Evolutionary conservation across 2,888 invertebrate genomes (phyloP), one percentile per base, ranked within the genome.

Genomic region (Leucozona laternaria): DNA sequence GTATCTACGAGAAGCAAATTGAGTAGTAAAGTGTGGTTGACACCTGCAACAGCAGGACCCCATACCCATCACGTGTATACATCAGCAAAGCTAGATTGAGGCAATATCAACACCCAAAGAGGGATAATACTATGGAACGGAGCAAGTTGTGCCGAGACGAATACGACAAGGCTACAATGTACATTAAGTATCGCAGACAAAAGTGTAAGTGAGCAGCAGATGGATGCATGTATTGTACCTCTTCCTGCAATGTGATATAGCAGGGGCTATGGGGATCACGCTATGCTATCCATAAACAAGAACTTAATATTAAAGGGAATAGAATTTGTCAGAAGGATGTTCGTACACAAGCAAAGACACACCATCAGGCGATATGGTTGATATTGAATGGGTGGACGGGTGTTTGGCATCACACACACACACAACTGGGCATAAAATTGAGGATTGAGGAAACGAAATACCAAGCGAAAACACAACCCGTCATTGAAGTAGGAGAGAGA

Each of bases 21-120:
- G 85, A 77, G 80, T 73, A 77, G 70, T 85, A 85, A 80, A 80
- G 60, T 85, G 85, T 70, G 85, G 85, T 85, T 80, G 85, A 80
- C 85, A 85, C 85, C 80, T 80, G 85, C 80, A 85, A 68, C 77
- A 60, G 50, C 45, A 66, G 64, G 48, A 66, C 48, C 31, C 13
- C 11, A 22, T 22, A 58, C 6, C 11, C 17, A 34, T 0, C 17
- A 31, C 11, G 10, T 4, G 22, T 1, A 22, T 34, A 58, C 13
- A 58, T 0, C 37, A 25, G 7, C 22, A 25, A 20, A 50, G 22
- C 68, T 25, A 22, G n/a, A 50, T 68, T 50, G 37, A 53, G n/a
- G 37, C 53, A 50, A 50, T 68, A 34, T 66, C 66, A 66, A 48
- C 66, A 53, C 37, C 53, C 50, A 25, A 37, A 37, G 22, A n/a